Evolutionary conservation across 2,797 vertebrate species (phyloP).

Genomic region (Catharus ustulatus): DNA sequence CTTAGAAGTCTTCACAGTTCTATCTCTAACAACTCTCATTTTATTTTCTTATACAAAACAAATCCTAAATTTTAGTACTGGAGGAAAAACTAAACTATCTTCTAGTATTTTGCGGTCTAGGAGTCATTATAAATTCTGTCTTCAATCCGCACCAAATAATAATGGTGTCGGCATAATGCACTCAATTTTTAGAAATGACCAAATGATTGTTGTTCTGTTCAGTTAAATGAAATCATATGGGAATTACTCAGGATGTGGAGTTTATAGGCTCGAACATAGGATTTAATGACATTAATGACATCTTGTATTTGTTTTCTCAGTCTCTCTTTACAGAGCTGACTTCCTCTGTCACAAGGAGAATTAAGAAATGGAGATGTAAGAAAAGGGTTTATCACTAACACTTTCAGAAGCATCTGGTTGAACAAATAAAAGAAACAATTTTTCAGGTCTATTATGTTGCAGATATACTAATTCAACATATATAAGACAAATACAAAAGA

Average conservation of each 20-base stretch:
- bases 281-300: background rate
- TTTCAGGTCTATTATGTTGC: background rate
- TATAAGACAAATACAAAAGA: background rate
- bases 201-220: background rate
- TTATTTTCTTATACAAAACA: background rate
- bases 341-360: background rate
- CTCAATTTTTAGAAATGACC: background rate
- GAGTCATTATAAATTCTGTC: background rate
- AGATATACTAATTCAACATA: background rate
- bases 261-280: background rate
- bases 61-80: background rate
- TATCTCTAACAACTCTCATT: background rate
- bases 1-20: background rate
- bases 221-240: background rate
- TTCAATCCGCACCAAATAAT: background rate
- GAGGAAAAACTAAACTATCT: background rate
- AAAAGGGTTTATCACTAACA: background rate
- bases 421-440: background rate
- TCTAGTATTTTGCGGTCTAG: background rate
- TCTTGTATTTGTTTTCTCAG: background rate
- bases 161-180: background rate
- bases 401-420: background rate
- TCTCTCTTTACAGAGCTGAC: background rate
- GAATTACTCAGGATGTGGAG: background rate
- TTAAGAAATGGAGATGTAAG: background rate